These are phyloP conservation scores for Drosophila subsilvestris DNA, from an alignment of 2,888 invertebrate species.

Conservation along the genomic window DNA sequence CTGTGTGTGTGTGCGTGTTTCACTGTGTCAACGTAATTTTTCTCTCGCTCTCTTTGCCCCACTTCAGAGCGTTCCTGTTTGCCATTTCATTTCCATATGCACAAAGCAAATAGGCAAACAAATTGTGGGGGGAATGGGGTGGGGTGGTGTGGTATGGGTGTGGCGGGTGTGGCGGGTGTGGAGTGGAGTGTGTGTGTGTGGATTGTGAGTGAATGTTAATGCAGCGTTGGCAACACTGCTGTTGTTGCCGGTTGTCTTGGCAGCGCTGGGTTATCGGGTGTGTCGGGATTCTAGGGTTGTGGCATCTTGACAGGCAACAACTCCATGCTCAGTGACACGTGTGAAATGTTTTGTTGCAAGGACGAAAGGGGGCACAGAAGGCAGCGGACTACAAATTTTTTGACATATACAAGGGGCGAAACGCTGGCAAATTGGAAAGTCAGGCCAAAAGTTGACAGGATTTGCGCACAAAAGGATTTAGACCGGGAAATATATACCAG, in stretches of 20 bases:
- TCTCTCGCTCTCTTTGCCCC: conserved; percentile 64
- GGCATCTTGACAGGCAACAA: conserved; percentile 59
- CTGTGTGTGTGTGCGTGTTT: conserved; percentile 45
- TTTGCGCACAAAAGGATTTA: conserved; percentile 66
- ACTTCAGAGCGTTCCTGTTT: conserved; percentile 60
- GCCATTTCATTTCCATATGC: conserved; percentile 78
- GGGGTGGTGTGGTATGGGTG: neutral
- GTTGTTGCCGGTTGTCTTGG: conserved; percentile 51
- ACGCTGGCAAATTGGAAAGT: conserved; percentile 66
- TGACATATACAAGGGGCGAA: conserved; percentile 64
- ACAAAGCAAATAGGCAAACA: conserved; percentile 74
- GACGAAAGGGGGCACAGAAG: conserved; percentile 18
- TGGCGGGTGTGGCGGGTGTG: neutral
- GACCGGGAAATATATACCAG: conserved; percentile 50
- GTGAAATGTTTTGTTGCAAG: conserved; percentile 68
- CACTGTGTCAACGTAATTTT: conserved; percentile 73
- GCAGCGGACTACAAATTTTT: conserved; percentile 44
- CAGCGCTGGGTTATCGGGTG: conserved; percentile 46
- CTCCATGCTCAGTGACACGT: conserved; percentile 70
- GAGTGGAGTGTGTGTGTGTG: conserved; percentile 2
- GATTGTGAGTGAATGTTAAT: conserved; percentile 32
- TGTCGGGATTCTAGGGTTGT: conserved; percentile 13
- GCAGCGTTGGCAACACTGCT: conserved; percentile 13
- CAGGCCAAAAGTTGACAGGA: conserved; percentile 66
- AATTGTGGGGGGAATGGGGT: conserved; percentile 31